These are phyloP conservation scores for Anguilla obscura DNA, from an alignment of 2,797 vertebrate genomes.

Conservation along the genomic window DNA sequence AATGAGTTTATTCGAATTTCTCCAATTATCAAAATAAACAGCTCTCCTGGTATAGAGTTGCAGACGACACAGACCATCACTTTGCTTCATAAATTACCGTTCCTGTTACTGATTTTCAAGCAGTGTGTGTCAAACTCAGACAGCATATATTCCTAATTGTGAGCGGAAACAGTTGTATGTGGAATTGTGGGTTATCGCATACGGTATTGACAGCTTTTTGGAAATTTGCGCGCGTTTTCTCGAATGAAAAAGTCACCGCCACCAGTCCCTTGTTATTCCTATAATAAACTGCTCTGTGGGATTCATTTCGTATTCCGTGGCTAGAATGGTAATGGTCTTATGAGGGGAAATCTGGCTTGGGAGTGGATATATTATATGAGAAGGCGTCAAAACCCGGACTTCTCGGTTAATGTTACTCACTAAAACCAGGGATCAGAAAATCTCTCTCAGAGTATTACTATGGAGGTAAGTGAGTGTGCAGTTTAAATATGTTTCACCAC, in stretches of 20 bases:
- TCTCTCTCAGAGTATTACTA: slow-evolving; percentile 14
- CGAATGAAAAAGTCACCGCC: slow-evolving; percentile 20
- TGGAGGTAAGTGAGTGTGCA: slow-evolving; percentile 1
- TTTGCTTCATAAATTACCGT: background rate
- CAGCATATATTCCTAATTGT: background rate
- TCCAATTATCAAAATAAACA: background rate
- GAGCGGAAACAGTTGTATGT: slow-evolving; percentile 7
- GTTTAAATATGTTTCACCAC: background rate
- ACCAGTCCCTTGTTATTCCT: slow-evolving; percentile 25
- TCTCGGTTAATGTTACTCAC: background rate
- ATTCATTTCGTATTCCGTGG: slow-evolving; percentile 8
- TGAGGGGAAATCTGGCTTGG: slow-evolving; percentile 16
- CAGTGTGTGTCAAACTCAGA: background rate
- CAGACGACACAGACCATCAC: slow-evolving; percentile 1
- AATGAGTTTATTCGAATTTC: background rate
- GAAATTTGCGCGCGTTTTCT: slow-evolving; percentile 18
- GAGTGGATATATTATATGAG: slow-evolving; percentile 28
- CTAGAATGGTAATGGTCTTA: slow-evolving; percentile 20
- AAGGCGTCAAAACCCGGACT: slow-evolving; percentile 7
- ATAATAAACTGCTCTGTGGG: background rate
- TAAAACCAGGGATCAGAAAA: slow-evolving; percentile 10
- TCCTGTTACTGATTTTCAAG: background rate
- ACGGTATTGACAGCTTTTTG: slow-evolving; percentile 8
- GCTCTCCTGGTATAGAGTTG: slow-evolving; percentile 2
- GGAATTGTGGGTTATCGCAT: background rate